Evolutionary conservation across 1,140 invertebrate genomes (phyloP).

Genomic region (Ips nitidus): DNA sequence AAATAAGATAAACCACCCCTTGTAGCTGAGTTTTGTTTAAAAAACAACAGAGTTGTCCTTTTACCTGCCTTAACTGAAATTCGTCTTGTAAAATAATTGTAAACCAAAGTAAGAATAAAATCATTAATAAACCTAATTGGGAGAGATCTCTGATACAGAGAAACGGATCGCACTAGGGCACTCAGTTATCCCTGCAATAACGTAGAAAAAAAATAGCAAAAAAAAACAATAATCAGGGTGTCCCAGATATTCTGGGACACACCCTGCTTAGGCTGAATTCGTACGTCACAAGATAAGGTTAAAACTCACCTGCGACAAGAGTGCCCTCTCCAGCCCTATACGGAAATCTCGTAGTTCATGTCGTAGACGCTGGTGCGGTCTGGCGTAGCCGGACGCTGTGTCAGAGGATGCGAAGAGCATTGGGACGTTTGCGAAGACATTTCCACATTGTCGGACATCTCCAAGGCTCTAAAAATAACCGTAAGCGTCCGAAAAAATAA

Average conservation of each 20-base stretch:
- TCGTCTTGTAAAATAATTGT: too few species aligned
- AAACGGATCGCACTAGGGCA: slow-evolving; percentile 43
- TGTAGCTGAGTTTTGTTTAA: background rate
- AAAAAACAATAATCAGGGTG: background rate
- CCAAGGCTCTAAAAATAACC: slow-evolving; percentile 64
- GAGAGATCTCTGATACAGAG: slow-evolving; percentile 50
- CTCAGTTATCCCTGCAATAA: slow-evolving; percentile 31
- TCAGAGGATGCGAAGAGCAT: slow-evolving; percentile 41
- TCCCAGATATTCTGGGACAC: background rate
- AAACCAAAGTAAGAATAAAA: too few species aligned
- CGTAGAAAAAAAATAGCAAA: too few species aligned
- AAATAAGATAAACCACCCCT: background rate
- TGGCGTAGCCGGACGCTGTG: slow-evolving; percentile 62
- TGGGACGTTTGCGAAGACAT: slow-evolving; percentile 54
- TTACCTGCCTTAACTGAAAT: too few species aligned
- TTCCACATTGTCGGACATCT: slow-evolving; percentile 85
- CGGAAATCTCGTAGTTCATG: slow-evolving; percentile 95
- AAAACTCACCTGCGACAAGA: slow-evolving; percentile 47
- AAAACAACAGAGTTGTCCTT: too few species aligned
- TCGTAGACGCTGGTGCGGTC: slow-evolving; percentile 89
- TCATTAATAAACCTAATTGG: too few species aligned
- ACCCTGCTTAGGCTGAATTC: background rate
- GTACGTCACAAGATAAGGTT: background rate
- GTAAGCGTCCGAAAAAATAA: background rate
- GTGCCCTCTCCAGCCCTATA: slow-evolving; percentile 61